Conservation (phyloP, 2,797 vertebrate species). For the Apodemus agrarius region DNA sequence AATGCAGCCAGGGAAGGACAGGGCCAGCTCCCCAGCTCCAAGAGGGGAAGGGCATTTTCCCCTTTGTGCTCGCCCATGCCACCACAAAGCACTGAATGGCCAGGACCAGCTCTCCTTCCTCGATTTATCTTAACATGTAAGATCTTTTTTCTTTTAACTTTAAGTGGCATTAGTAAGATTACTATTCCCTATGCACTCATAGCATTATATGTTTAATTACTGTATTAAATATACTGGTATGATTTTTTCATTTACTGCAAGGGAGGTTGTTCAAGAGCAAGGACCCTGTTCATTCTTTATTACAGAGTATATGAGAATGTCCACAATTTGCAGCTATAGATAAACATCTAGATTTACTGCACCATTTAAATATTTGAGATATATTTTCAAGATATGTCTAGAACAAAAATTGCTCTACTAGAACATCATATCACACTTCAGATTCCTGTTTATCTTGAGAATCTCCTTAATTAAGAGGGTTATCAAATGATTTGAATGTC, state of each 20-base stretch:
- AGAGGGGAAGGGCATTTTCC: not conserved
- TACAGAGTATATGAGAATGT: not conserved
- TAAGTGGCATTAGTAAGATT: not conserved
- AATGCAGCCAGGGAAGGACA: not conserved
- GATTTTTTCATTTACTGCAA: not conserved
- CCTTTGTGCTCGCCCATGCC: not conserved
- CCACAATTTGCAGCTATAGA: not conserved
- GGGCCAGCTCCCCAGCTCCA: not conserved
- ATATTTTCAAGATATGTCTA: constrained; percentile 18
- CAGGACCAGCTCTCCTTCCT: not conserved
- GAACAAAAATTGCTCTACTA: constrained; percentile 42
- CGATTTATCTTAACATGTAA: not conserved
- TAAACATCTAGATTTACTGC: not conserved
- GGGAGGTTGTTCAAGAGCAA: not conserved
- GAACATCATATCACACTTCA: constrained; percentile 50
- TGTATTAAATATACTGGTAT: not conserved
- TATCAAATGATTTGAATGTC: constrained; percentile 36
- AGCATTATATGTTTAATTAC: not conserved
- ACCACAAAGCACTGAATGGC: not conserved
- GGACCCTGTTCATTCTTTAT: not conserved
- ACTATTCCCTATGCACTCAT: not conserved
- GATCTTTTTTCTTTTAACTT: not conserved
- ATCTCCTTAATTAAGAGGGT: constrained; percentile 30
- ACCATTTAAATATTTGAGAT: not conserved
- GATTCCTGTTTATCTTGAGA: constrained; percentile 47